Conservation (phyloP, 1,140 invertebrate genomes). For the Eubasilissa regina region DNA sequence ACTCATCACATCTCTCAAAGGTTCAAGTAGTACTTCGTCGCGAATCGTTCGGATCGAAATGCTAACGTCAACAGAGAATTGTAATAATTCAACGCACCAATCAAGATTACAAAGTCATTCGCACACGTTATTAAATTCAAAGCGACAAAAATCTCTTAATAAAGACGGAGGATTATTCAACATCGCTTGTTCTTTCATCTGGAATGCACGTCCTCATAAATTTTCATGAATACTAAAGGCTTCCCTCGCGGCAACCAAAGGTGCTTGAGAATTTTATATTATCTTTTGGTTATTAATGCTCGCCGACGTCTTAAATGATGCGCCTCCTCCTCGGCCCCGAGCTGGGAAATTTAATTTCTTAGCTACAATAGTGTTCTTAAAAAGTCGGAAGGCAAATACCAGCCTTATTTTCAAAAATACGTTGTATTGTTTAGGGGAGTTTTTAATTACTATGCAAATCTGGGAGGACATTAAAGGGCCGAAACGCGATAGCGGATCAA, state of each 20-base stretch:
- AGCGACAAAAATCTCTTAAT: slow-evolving; percentile 58
- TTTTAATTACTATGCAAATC: slow-evolving; percentile 48
- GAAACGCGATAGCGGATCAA: slow-evolving; percentile 23
- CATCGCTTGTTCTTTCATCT: slow-evolving; percentile 57
- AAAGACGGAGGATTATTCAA: slow-evolving; percentile 49
- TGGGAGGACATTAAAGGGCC: slow-evolving; percentile 13
- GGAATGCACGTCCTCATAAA: slow-evolving; percentile 59
- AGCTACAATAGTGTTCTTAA: slow-evolving; percentile 47
- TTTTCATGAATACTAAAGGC: slow-evolving; percentile 56
- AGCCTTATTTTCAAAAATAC: slow-evolving; percentile 15
- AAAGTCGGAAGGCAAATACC: slow-evolving; percentile 25
- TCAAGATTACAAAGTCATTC: slow-evolving; percentile 54
- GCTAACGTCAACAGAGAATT: slow-evolving; percentile 8
- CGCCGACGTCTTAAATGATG: slow-evolving; percentile 53
- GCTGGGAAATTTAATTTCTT: slow-evolving; percentile 52
- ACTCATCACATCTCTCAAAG: too few relatives aligned
- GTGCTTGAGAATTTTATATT: slow-evolving; percentile 60
- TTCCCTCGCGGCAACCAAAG: slow-evolving; percentile 47
- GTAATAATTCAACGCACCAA: slow-evolving; percentile 49
- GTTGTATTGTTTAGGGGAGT: slow-evolving; percentile 10
- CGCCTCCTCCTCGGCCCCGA: slow-evolving; percentile 26
- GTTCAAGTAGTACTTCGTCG: too few relatives aligned
- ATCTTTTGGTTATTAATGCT: slow-evolving; percentile 59
- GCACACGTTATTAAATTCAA: slow-evolving; percentile 59
- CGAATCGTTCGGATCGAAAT: background rate